Base-by-base conservation (phyloP, 2,888 invertebrate genomes). In the Standfussiana lucernea region DNA sequence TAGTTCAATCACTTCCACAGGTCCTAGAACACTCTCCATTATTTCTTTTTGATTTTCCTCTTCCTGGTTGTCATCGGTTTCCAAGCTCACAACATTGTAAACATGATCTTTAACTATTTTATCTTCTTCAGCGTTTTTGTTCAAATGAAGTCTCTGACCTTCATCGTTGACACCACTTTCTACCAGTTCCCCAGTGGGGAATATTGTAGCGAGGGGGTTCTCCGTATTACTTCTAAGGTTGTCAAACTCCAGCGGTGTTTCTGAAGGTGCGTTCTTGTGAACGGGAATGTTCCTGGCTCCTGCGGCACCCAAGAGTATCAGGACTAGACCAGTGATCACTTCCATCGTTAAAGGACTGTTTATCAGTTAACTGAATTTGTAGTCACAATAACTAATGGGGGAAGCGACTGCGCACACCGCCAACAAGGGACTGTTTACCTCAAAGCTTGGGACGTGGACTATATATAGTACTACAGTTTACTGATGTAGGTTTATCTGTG, bases 271-370 rank as follows among this genome's bases (percentile, higher is more conserved):
- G n/a, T 65, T 35, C 45, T 24, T 35, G 6, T 50, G 50, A 21
- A 15, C 21, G 40, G 75, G 71, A 11, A 82, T 37, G 40, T 50
- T 76, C 67, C 70, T 80, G 28, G 83, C 83, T 66, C 67, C 74
- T 35, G 28, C 76, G 6, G 42, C 28, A 32, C 73, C 53, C n/a
- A 85, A n/a, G n/a, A 78, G 37, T 47, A 78, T 59, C 56, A 85
- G 80, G 50, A 68, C 47, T 6, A 86, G 1, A 56, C 64, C 66
- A 47, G 67, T 50, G 70, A 72, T 77, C 40, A n/a, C 70, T 73
- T 79, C 78, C 83, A 85, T 83, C 15, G 61, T 73, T 65, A 76
- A 64, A 37, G 53, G 72, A 73, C 71, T 84, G n/a, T 71, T 15
- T 42, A 76, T 71, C 84, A 76, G 80, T 64, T 18, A 47, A 32